Conservation (phyloP, 2,797 vertebrate genomes). For the Enteromius radiatus region DNA sequence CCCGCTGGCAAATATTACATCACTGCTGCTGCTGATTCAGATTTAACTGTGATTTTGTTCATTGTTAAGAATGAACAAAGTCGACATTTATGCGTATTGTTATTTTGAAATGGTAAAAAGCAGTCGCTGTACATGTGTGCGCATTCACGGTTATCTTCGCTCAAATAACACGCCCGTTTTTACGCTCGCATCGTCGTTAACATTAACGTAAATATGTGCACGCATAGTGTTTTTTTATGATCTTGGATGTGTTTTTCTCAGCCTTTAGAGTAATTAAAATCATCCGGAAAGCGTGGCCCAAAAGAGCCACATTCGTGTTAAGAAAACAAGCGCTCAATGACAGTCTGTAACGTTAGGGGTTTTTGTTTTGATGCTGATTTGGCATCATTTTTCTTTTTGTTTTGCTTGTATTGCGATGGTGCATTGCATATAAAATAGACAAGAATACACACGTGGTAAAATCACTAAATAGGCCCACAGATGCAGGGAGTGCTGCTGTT, state of each 20-base stretch:
- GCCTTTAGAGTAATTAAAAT: neutral
- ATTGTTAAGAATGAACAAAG: neutral
- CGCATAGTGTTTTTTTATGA: neutral
- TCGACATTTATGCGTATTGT: neutral
- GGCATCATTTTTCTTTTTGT: too few relatives aligned
- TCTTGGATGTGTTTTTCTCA: neutral
- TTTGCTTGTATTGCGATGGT: too few relatives aligned
- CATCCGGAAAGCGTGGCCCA: neutral
- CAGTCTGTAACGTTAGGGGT: too few relatives aligned
- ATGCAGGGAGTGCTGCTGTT: neutral
- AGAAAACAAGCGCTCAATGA: neutral
- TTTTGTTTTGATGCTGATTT: conserved; percentile 10
- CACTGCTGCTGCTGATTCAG: neutral
- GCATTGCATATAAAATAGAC: neutral
- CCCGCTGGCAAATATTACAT: conserved; percentile 27
- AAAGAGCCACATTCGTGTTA: too few relatives aligned
- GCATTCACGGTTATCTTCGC: neutral
- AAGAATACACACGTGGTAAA: neutral
- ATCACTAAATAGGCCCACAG: neutral
- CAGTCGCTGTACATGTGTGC: neutral
- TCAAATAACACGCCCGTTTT: conserved; percentile 2
- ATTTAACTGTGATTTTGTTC: neutral
- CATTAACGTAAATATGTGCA: neutral
- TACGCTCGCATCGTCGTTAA: neutral
- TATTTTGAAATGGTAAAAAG: neutral